Evolutionary conservation across 2,888 invertebrate species (phyloP), one percentile per base, ranked within the genome.

Genomic region (Chaetoderma sp.): DNA sequence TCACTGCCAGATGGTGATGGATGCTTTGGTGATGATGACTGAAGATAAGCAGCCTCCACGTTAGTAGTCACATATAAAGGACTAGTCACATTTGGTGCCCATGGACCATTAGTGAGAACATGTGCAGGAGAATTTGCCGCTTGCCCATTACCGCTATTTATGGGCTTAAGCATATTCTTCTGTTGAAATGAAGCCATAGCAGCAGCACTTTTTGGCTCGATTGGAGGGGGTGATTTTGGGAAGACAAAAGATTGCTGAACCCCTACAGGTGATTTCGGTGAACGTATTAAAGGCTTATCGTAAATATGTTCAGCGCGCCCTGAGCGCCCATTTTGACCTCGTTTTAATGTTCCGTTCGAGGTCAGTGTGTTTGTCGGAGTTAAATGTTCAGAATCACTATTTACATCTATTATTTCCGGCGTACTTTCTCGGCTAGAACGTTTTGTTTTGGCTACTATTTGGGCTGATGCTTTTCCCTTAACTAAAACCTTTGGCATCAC

Each of bases 401-500:
- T 79, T 28, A 76, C 68, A 39, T 78, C 78, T n/a, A 72, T 73
- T 18, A 76, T 72, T 59, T 82, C 82, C 13, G 80, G 78, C 8
- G 79, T 76, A 21, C 70, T 67, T 66, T 83, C 83, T 10, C 78
- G 67, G 65, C 79, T 80, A 16, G 77, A 68, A 21, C 78, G 77
- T 61, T 79, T 78, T n/a, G 78, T 68, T 58, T 81, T 81, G 5
- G 81, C 78, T 39, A 82, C 69, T 36, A 82, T 79, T 68, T 78
- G 81, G 23, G 80, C 80, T 27, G 82, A 75, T n/a, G 82, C 82
- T 68, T 81, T 83, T 2, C 80, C 78, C 60, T 94, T 94, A 8
- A 94, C 93, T 16, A 94, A 91, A 0, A 94, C 93, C 56, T 94
- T 89, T 4, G 94, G 93, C 67, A 93, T 90, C 27, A 94, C 93